phyloP scores from a whole-genome alignment of 2,797 vertebrate species.

The Gallinago nigripennis region DNA sequence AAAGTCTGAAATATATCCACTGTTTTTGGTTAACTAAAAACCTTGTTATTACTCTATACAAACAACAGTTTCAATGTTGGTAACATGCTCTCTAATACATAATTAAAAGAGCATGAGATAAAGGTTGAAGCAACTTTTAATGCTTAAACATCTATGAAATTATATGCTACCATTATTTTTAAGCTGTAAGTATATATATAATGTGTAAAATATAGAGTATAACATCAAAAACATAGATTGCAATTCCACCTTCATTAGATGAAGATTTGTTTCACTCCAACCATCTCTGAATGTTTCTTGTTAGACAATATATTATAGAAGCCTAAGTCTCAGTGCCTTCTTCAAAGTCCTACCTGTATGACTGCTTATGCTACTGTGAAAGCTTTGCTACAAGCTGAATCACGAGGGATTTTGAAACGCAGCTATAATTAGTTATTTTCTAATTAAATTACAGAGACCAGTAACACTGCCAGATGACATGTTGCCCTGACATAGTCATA shows the following conservation, averaged over 20 bases:
- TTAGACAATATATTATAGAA: neutral
- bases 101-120: neutral
- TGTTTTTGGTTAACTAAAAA: neutral
- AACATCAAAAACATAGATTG: neutral
- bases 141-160: neutral
- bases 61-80: neutral
- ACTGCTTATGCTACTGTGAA: neutral
- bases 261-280: neutral
- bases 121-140: neutral
- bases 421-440: neutral
- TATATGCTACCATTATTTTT: neutral
- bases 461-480: neutral
- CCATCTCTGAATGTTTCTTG: neutral
- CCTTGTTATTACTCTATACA: neutral
- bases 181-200: neutral
- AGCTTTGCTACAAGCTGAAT: neutral
- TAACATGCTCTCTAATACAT: neutral
- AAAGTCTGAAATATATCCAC: neutral
- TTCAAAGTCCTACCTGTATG: accelerated
- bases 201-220: neutral
- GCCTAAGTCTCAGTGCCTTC: neutral
- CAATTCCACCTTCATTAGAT: neutral
- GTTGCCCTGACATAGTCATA: neutral
- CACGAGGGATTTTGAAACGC: neutral
- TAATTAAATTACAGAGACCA: neutral